Base-by-base conservation (phyloP, 2,797 vertebrate species). In the Prunella strophiata region DNA sequence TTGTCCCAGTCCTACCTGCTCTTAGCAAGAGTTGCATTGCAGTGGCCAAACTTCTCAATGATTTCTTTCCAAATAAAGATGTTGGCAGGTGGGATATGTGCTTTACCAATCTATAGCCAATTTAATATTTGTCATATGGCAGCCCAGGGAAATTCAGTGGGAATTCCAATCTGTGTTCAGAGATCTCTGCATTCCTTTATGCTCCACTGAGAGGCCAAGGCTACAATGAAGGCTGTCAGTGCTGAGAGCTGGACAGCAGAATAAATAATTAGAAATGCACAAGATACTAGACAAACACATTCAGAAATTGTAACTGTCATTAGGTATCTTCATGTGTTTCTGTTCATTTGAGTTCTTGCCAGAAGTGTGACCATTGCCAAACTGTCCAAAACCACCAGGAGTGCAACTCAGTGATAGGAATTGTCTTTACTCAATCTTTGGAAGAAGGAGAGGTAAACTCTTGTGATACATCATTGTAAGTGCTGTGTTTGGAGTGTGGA, bases 71-170 rank as follows among this genome's bases (percentile, higher is more conserved):
- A 81, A 91, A 91, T 63, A 61, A 94, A 90, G 55, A 65, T 20
- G 13, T 45, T 76, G 48, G 40, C 72, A 91, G 38, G 43, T 79
- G 45, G 55, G 32, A 73, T 61, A 34, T 73, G 36, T 71, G 52
- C 20, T 89, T 93, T 87, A 58, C 30, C 79, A 47, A 85, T 72
- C 48, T 65, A 55, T 2, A 6, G 18, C 12, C 27, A 68, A 59
- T 85, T 80, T 85, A 96, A 81, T 88, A 85, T 79, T 83, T 91
- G 40, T 85, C 38, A 76, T 88, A 30, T 47, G 42, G 38, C 54
- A 83, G n/a, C 9, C 47, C 67, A 47, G 10, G 32, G 16, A 85
- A 77, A 87, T n/a, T 26, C 36, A 55, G 25, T 29, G 52, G 40
- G 55, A 67, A 77, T 87, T 95, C 47, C 47, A 83, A 48, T 68